These are phyloP conservation scores for Conus canariensis DNA, from an alignment of 2,888 invertebrate species.

Conservation along the genomic window DNA sequence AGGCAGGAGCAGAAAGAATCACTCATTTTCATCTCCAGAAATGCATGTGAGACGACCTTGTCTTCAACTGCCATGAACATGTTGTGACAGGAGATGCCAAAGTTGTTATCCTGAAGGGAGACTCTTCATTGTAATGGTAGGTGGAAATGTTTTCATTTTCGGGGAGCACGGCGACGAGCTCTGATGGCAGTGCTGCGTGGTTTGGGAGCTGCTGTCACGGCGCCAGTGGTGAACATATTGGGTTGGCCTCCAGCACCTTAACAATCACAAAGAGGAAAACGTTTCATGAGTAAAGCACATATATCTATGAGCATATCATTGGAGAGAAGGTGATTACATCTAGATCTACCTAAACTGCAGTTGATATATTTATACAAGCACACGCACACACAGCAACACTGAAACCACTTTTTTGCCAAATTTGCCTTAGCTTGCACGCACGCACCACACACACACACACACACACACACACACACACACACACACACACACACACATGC, in stretches of 20 bases:
- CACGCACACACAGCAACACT: too few relatives aligned
- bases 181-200: slow-evolving; percentile 3
- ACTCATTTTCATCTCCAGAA: too few relatives aligned
- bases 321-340: neutral
- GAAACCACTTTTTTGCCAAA: too few relatives aligned
- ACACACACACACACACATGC: neutral
- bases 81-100: too few relatives aligned
- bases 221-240: slow-evolving; percentile 35
- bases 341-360: neutral
- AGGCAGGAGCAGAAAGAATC: too few relatives aligned
- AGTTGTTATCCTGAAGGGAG: too few relatives aligned
- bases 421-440: neutral
- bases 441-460: neutral
- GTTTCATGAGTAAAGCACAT: neutral
- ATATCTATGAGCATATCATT: neutral
- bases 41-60: too few relatives aligned
- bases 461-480: neutral
- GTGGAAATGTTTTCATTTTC: neutral
- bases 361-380: too few relatives aligned
- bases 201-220: slow-evolving; percentile 30
- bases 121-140: too few relatives aligned
- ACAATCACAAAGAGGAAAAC: too few relatives aligned
- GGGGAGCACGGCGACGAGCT: slow-evolving; percentile 20
- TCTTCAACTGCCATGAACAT: too few relatives aligned
- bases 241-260: neutral